Evolutionary conservation across 2,888 invertebrate genomes (phyloP).

Genomic region (Leptopterna dolabrata): DNA sequence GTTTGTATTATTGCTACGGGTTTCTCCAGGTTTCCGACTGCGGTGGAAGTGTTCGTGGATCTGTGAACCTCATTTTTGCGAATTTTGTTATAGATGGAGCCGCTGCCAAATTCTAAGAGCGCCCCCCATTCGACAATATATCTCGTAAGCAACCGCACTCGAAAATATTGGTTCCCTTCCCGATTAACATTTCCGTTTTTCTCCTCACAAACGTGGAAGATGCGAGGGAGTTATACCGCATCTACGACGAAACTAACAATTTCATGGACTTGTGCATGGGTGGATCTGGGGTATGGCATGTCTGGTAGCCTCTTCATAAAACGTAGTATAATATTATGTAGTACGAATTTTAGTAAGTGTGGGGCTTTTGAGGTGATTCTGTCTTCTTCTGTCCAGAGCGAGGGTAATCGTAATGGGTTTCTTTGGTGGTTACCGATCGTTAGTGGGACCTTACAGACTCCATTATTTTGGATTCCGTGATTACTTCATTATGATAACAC

Average conservation of each 20-base stretch:
- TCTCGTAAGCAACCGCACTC: neutral
- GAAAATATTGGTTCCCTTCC: neutral
- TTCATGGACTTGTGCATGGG: neutral
- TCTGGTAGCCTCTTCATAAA: neutral
- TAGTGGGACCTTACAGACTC: too few species aligned
- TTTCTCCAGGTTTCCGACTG: too few species aligned
- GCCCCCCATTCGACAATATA: neutral
- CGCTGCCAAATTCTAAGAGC: conserved; percentile 3
- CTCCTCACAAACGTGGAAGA: neutral
- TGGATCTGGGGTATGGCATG: neutral
- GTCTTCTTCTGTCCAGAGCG: too few species aligned
- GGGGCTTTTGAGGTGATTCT: too few species aligned
- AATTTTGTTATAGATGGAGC: neutral
- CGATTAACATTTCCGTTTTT: neutral
- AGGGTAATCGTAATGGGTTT: too few species aligned
- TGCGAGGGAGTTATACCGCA: neutral
- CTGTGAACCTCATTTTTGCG: neutral
- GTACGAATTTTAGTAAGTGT: too few species aligned
- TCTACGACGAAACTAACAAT: neutral
- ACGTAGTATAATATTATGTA: too few species aligned
- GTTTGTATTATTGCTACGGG: too few species aligned
- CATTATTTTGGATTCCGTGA: too few species aligned
- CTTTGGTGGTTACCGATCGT: too few species aligned
- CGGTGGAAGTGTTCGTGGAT: too few species aligned
- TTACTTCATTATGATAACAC: too few species aligned